These are phyloP conservation scores for Peromyscus californicus DNA, from an alignment of 2,113 vertebrate species.

Conservation along the genomic window DNA sequence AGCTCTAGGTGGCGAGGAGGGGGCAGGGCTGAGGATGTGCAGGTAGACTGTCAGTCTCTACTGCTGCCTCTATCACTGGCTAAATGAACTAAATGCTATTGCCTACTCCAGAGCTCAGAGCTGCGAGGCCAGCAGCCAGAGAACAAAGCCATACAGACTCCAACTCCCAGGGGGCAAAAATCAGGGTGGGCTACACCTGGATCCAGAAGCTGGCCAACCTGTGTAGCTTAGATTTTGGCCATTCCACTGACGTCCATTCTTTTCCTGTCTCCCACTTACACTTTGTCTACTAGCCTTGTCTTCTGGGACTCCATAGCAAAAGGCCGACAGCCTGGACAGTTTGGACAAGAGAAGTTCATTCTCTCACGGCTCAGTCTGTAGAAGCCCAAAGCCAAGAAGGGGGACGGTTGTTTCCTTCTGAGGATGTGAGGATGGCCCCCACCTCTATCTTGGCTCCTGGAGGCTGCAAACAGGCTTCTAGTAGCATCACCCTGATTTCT, in stretches of 20 bases:
- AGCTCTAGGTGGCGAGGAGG: rapidly evolving
- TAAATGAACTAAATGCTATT: background rate
- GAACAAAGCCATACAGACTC: background rate
- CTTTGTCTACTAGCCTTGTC: too few relatives aligned
- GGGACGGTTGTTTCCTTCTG: background rate
- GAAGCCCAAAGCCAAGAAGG: background rate
- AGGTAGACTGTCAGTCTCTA: rapidly evolving
- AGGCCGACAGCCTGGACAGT: background rate
- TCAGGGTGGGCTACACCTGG: background rate
- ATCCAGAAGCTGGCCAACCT: background rate
- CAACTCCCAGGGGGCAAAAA: background rate
- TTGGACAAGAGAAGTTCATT: background rate
- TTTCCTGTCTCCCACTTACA: background rate
- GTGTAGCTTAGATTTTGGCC: background rate
- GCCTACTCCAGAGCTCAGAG: background rate
- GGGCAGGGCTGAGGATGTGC: rapidly evolving
- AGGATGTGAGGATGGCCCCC: background rate
- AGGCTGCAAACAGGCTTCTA: background rate
- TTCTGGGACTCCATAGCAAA: background rate
- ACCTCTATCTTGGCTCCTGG: background rate
- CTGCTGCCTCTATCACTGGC: background rate
- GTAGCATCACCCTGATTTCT: background rate
- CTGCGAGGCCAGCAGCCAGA: background rate
- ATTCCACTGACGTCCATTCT: background rate
- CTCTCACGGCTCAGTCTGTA: background rate